Evolutionary conservation across 1,140 invertebrate genomes (phyloP), one percentile per base, ranked within the genome.

Genomic region (Amphibalanus amphitrite): DNA sequence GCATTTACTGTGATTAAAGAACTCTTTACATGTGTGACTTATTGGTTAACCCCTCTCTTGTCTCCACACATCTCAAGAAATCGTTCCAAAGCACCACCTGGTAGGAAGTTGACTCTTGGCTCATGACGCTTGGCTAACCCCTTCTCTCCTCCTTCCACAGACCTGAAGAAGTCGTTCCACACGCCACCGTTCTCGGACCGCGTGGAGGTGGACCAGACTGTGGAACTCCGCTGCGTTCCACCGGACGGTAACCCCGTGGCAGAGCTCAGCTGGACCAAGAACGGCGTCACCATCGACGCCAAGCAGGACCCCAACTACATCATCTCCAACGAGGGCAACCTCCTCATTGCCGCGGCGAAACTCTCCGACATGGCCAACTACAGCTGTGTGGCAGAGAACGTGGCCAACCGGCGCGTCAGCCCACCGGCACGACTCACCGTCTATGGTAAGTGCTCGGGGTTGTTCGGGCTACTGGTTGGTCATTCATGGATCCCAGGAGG

Each of bases 381-480:
- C 82, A 95, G 91, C 70, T 99, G 96, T 80, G 93, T 93, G 65
- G 95, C 95, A 3, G 90, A 93, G 80, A 98, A 98, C 80, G 87
- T 95, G 29, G 95, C 94, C 0, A 92, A 89, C 23, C 89, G 89
- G 77, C 84, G 93, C 73, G 83, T 89, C 71, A 93, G 90, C 69
- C 90, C 93, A 73, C 87, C 92, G 0, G 94, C 93, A 0, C 85
- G 88, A 69, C 85, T 98, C 70, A 92, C 90, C 69, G 94, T 98
- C 76, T 97, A 90, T 82, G 93, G 95, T 98, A 82, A 89, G 90
- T 85, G 17, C 4, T 38, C 15, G 15, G 4, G 33, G 33, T 4
- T 38, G 15, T 38, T 38, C 4, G 33, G 33, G 33, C 33, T 38
- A 38, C 33, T 38, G 33, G 4, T 15, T 38, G 33, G 33, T 38